Evolutionary conservation across 2,113 vertebrate genomes (phyloP), one percentile per base, ranked within the genome.

Genomic region (Hyaena hyaena): DNA sequence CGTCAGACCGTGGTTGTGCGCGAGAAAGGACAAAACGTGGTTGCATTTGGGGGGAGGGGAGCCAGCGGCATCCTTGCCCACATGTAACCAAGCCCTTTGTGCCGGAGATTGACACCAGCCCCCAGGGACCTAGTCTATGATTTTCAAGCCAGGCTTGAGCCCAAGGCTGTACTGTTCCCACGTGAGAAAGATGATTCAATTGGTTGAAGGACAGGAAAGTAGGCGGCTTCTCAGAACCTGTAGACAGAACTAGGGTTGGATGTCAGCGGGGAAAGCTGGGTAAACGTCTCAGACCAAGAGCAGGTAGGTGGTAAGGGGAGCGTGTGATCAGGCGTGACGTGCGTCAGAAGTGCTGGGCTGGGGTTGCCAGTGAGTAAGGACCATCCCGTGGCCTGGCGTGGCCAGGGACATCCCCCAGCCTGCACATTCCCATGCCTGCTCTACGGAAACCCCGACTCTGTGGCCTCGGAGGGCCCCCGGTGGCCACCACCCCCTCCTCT

Each of bases 1-100:
- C 4, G 14, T 28, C 33, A 16, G 0, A 0, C 1, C 2, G 23
- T 2, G 65, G 69, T 5, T 7, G 1, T 5, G 65, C 5, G 9
- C 0, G 1, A 17, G 50, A 15, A 23, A 3, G 7, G 71, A 2
- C 33, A 11, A 24, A 63, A 3, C 1, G 24, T 1, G 4, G 28
- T 84, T 10, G 0, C 19, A 1, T 65, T 9, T 26, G 8, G 0
- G 4, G 69, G 19, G 1, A 4, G 65, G 15, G 35, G 26, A 31
- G 23, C 16, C 3, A 1, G 1, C 2, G 28, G 5, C 24, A 0
- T 39, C 8, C 69, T 58, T 21, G 3, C 39, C 68, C 24, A 28
- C 35, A 12, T n/a, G 3, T 6, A 23, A 45, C 11, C 0, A 21
- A 45, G 2, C 76, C 28, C 8, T 28, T 11, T 28, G 84, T 24